A percentile compares a stretch with the other conserved stretches of the same genome.
Evolutionary conservation across 2,888 invertebrate genomes (phyloP).

Genomic region (Chymomyza fuscimana): DNA sequence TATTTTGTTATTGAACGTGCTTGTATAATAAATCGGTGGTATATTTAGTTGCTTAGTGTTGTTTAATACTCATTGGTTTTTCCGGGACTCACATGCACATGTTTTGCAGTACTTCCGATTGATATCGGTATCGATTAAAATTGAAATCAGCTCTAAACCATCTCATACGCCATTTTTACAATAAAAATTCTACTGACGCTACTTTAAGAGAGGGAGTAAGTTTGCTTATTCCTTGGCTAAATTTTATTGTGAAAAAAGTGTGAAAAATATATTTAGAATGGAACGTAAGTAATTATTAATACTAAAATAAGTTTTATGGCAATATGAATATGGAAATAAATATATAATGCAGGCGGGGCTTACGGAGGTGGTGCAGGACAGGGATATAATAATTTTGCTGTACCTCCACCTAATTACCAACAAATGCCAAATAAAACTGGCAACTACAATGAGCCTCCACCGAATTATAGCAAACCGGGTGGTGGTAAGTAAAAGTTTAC

Average conservation of each 20-base stretch:
- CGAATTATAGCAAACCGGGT: slow-evolving; percentile 73
- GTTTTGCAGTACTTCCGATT: neutral
- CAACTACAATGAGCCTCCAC: slow-evolving; percentile 77
- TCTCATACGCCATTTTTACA: slow-evolving; percentile 61
- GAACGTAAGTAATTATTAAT: slow-evolving; percentile 64
- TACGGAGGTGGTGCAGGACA: slow-evolving; percentile 64
- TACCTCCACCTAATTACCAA: slow-evolving; percentile 78
- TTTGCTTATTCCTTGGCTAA: neutral
- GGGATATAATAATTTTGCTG: slow-evolving; percentile 78
- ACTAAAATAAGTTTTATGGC: neutral
- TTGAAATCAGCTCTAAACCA: neutral
- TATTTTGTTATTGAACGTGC: too few relatives aligned
- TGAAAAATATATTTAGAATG: slow-evolving; percentile 45
- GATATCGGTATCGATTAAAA: neutral
- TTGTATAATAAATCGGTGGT: too few relatives aligned
- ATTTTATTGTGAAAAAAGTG: slow-evolving; percentile 18
- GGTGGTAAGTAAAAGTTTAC: slow-evolving; percentile 62
- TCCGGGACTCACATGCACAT: neutral
- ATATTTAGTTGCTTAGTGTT: neutral
- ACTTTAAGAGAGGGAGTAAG: slow-evolving; percentile 2
- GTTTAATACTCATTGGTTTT: neutral
- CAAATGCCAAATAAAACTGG: slow-evolving; percentile 74
- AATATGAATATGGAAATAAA: neutral
- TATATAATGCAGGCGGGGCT: neutral
- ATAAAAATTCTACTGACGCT: slow-evolving; percentile 47